Percentiles rank a stretch among this genome's conserved stretches.
These are phyloP conservation scores for Dufourea novaeangliae DNA, from an alignment of 1,140 invertebrate genomes.

Conservation along the genomic window DNA sequence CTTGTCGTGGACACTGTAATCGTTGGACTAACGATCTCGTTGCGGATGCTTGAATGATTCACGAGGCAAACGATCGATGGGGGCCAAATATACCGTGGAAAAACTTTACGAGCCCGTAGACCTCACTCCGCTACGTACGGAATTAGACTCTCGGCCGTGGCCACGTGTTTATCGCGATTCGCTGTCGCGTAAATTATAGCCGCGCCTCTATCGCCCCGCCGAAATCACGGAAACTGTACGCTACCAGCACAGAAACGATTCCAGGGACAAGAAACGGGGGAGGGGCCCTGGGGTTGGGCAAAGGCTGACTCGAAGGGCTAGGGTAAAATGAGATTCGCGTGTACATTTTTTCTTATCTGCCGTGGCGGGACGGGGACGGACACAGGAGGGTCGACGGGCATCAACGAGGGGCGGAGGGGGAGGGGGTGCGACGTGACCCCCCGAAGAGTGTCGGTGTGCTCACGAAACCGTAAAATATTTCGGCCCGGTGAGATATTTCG, in stretches of 20 bases:
- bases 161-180: slow-evolving; percentile 9
- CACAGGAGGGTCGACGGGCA: background rate
- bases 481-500: slow-evolving; percentile 42
- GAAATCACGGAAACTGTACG: slow-evolving; percentile 22
- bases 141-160: too few species aligned
- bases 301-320: slow-evolving; percentile 7
- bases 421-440: background rate
- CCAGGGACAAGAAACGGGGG: background rate
- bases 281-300: background rate
- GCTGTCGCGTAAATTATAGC: slow-evolving; percentile 19
- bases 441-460: background rate
- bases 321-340: slow-evolving; percentile 54
- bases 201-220: background rate
- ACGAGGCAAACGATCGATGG: too few species aligned
- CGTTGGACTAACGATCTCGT: background rate
- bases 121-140: too few species aligned
- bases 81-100: background rate
- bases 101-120: background rate
- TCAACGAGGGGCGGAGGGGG: background rate
- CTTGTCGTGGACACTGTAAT: background rate
- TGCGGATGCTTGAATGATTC: background rate
- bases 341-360: slow-evolving; percentile 61
- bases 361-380: slow-evolving; percentile 16
- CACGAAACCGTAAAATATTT: slow-evolving; percentile 60
- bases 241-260: background rate